phyloP scores from a whole-genome alignment of 2,888 invertebrate genomes.

The Phortica okadai region DNA sequence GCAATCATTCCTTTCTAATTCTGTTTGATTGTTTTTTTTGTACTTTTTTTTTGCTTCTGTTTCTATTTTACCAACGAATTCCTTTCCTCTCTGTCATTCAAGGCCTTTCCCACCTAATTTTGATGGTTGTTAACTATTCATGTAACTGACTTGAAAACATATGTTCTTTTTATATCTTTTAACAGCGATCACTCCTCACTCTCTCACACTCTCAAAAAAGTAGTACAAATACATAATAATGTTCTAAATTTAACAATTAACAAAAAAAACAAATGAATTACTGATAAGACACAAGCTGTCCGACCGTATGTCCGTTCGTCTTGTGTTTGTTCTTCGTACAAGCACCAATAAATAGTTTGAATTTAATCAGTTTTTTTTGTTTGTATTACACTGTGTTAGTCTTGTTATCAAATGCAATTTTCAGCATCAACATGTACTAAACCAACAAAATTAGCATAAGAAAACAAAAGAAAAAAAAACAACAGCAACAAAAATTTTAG shows the following conservation, averaged over 20 bases:
- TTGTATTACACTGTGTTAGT: too few species aligned
- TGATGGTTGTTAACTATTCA: conserved; percentile 5
- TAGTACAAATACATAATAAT: background rate
- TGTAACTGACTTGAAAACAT: conserved; percentile 23
- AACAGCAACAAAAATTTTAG: too few species aligned
- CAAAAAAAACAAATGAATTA: background rate
- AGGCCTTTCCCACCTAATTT: too few species aligned
- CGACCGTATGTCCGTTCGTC: background rate
- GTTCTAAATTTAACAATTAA: conserved; percentile 2
- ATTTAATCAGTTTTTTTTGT: background rate
- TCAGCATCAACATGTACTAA: too few species aligned
- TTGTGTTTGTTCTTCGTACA: background rate
- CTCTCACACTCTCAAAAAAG: background rate
- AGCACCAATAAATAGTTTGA: conserved; percentile 7
- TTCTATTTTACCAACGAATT: too few species aligned
- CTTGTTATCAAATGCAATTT: too few species aligned
- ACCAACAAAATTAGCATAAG: too few species aligned
- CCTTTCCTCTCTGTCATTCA: too few species aligned
- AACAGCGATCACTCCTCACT: background rate
- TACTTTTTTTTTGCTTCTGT: too few species aligned
- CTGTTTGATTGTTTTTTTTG: too few species aligned
- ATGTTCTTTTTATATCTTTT: background rate
- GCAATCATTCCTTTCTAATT: too few species aligned
- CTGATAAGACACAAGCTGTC: background rate
- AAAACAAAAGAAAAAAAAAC: too few species aligned